phyloP scores from a whole-genome alignment of 2,113 vertebrate genomes.

The Xerus inauris region DNA sequence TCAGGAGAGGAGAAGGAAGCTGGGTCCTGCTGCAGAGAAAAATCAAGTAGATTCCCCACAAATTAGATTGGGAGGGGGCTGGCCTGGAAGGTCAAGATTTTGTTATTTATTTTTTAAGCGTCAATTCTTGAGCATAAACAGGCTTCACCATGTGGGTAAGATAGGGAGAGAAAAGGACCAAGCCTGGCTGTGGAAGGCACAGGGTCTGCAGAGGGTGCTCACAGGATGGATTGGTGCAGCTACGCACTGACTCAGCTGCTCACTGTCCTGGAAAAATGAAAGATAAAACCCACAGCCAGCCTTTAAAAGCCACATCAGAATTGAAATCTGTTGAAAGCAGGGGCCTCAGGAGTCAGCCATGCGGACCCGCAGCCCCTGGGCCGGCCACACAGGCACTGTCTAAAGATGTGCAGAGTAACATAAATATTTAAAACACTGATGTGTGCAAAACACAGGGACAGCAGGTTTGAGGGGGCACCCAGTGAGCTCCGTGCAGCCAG shows the following conservation, averaged over 20 bases:
- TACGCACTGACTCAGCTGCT: background rate
- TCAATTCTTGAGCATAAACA: background rate
- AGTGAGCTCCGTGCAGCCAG: fast-evolving
- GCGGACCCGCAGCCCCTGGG: background rate
- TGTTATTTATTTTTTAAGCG: too few relatives aligned
- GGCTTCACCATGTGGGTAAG: background rate
- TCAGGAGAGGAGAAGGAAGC: background rate
- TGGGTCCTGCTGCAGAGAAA: background rate
- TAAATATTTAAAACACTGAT: background rate
- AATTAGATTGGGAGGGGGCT: fast-evolving
- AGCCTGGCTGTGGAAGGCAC: background rate
- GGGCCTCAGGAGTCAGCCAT: background rate
- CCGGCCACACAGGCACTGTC: background rate
- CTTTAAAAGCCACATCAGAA: constrained; percentile 4
- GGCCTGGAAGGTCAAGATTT: background rate
- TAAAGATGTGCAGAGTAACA: background rate
- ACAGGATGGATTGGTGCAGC: fast-evolving
- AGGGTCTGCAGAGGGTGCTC: background rate
- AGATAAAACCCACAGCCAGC: constrained; percentile 13
- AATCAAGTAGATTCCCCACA: background rate
- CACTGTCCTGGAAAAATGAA: background rate
- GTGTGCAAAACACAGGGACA: background rate
- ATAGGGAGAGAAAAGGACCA: background rate
- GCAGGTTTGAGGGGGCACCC: too few relatives aligned
- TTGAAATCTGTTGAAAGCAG: background rate